phyloP scores from a whole-genome alignment of 2,797 vertebrate species.

The Lagodon rhomboides region DNA sequence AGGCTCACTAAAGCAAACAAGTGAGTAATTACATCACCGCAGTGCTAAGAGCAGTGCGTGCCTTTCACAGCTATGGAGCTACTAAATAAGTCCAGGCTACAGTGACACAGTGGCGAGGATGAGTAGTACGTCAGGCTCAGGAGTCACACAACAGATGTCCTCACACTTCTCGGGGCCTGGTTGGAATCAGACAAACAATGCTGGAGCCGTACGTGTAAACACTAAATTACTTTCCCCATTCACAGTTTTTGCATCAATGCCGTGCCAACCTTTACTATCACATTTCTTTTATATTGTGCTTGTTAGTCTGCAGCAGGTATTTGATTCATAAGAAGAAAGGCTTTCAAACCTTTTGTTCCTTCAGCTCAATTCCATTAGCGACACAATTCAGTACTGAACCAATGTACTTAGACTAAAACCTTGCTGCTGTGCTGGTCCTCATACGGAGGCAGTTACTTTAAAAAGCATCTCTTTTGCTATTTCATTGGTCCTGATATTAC shows the following conservation, averaged over 20 bases:
- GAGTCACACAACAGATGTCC: slow-evolving; percentile 33
- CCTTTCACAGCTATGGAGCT: slow-evolving; percentile 22
- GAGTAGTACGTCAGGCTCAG: slow-evolving; percentile 1
- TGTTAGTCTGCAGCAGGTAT: background rate
- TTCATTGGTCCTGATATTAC: too few species aligned
- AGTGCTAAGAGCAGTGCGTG: slow-evolving; percentile 22
- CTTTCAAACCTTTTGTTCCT: background rate
- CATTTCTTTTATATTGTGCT: background rate
- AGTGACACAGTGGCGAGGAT: slow-evolving; percentile 21
- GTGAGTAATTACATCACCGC: slow-evolving; percentile 47
- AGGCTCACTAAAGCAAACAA: slow-evolving; percentile 48
- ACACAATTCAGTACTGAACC: background rate
- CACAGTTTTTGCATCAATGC: background rate
- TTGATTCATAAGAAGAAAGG: background rate
- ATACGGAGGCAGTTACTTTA: background rate
- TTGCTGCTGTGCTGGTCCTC: background rate
- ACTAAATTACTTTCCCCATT: background rate
- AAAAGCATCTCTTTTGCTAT: background rate
- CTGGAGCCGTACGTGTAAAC: background rate
- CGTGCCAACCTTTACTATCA: background rate
- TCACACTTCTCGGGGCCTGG: slow-evolving; percentile 3
- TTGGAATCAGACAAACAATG: slow-evolving; percentile 13
- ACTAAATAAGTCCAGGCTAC: slow-evolving; percentile 11
- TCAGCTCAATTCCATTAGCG: background rate
- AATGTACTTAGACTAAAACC: background rate